Base-by-base conservation (phyloP, 2,888 invertebrate species). In the Sthenelais limicola region DNA sequence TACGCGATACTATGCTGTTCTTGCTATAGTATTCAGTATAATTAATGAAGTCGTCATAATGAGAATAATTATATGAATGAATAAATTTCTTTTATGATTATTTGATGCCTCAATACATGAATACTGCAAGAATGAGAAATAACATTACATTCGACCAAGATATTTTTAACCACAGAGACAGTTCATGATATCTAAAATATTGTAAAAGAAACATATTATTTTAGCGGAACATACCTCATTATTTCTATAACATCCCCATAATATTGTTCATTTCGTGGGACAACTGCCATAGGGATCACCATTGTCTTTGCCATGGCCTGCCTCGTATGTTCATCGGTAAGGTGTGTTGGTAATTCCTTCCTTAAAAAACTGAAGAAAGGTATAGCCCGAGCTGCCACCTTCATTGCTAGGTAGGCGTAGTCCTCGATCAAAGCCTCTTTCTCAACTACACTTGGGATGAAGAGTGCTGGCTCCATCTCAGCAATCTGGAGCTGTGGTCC, bases 331-430 rank as follows among this genome's bases (percentile, higher is more conserved):
- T 28, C 18, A 21, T 56, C 56, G 7, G 32, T 32, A n/a, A n/a
- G n/a, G n/a, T n/a, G n/a, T n/a, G n/a, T n/a, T 12, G 66, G 66
- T 15, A 43, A 4, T 2, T 43, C 5, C 1, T 66, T 47, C 47
- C 24, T 24, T 43, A 66, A 26, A 33, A 35, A 66, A 3, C 38
- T 15, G 26, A 66, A 66, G 28, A 15, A 66, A 12, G 35, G 43
- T 28, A 66, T 66, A 18, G 35, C 28, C 28, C 43, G 32, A 4
- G 38, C 12, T 5, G 66, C 66, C 18, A 66, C 66, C 66, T 66
- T 66, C 66, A 66, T 66, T 3, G 43, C 38, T 15, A 66, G 7
- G 66, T 66, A 66, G 15, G 43, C 66, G 28, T 66, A 66, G 26
- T 66, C 66, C 1, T 7, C 47, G 33, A 66, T 12, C 9, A 66